Evolutionary conservation across 2,888 invertebrate genomes (phyloP), one percentile per base, ranked within the genome.

Genomic region (Plusia festucae): DNA sequence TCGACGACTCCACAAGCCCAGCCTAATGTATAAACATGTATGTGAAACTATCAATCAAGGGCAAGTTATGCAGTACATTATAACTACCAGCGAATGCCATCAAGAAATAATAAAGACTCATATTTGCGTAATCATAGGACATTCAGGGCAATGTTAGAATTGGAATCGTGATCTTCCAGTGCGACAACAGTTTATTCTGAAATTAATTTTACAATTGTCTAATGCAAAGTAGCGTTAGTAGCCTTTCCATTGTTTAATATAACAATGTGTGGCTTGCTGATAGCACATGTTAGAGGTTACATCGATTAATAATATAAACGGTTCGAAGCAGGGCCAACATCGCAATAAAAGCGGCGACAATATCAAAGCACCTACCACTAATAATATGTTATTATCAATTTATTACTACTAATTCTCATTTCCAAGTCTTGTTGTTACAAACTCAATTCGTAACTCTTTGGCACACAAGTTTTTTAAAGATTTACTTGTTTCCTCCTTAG

Each of bases 1-100:
- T 76, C 79, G 71, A 70, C 57, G 81, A 72, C 79, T 70, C 53
- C 30, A 56, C 51, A 46, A 56, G 54, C 60, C 55, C 18, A 44
- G 46, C 32, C 49, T 49, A 34, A 51, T n/a, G 18, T 62, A 53
- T 55, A 16, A 46, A 44, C 24, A 24, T 40, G 53, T 53, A 20
- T 2, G 11, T 34, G 16, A 16, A 57, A 60, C 30, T 27, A 54
- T 65, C 51, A 60, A 70, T 62, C 69, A 64, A 70, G 65, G 67
- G 64, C 56, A 53, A 11, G 60, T 68, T 71, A 71, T 58, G 54
- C 30, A 51, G 22, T 40, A 62, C 62, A 62, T 60, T 53, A 60
- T 59, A 54, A 66, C 49, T 60, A 65, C 60, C 58, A 57, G 51
- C 62, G 24, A 55, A 60, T 52, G 34, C 20, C 24, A 62, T 69